phyloP scores from a whole-genome alignment of 2,797 vertebrate genomes.

The Triplophysa yarkandensis region DNA sequence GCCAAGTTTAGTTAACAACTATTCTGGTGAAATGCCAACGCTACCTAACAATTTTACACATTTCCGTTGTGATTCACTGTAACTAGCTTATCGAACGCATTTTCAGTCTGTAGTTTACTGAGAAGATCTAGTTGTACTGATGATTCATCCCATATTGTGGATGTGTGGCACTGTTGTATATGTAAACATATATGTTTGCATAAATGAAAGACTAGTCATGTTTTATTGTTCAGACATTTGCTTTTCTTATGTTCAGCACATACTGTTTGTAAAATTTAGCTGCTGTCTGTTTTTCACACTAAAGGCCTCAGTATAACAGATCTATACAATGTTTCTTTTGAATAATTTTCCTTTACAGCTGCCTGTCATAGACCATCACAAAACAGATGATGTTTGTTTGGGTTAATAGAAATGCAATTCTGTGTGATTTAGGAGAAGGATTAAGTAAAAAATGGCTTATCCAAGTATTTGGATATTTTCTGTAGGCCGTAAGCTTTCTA shows the following conservation, averaged over 20 bases:
- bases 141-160: constrained; percentile 40
- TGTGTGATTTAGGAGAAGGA: neutral
- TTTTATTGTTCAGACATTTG: neutral
- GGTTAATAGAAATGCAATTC: neutral
- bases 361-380: neutral
- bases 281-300: neutral
- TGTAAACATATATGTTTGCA: neutral
- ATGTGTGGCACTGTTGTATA: constrained; percentile 8
- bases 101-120: constrained; percentile 6
- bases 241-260: neutral
- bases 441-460: neutral
- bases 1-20: constrained; percentile 32
- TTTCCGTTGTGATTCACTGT: constrained; percentile 36
- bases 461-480: neutral
- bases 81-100: neutral
- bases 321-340: neutral
- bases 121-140: neutral
- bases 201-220: neutral
- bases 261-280: neutral
- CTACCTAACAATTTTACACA: constrained; percentile 3
- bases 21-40: constrained; percentile 27
- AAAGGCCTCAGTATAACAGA: neutral
- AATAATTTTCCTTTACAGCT: neutral
- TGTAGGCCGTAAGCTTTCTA: too few relatives aligned
- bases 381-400: neutral